Base-by-base conservation (phyloP, 2,888 invertebrate genomes). In the Cephus sareptanus region DNA sequence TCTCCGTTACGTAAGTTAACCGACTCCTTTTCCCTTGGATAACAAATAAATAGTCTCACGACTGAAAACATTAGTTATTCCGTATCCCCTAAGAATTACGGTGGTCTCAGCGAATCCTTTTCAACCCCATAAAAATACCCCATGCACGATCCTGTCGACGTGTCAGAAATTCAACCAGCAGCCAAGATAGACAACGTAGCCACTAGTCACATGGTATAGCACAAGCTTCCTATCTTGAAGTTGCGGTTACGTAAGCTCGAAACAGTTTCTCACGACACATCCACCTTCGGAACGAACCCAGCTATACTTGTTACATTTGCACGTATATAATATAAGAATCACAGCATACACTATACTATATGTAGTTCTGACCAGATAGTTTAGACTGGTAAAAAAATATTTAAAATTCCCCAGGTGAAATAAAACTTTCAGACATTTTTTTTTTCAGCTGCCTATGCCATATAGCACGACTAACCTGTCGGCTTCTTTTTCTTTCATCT, bases 401-500 rank as follows among this genome's bases (percentile, higher is more conserved):
- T 56, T 23, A 2, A 23, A 23, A 23, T 9, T 56, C 2, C 9
- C 23, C 9, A 56, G 23, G 9, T 23, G 9, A 23, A 56, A 1
- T 35, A 35, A 35, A 35, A 35, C 3, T 35, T 35, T 3, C 12
- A 12, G 3, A 35, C 35, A 31, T 11, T 56, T 56, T 9, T 23
- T 1, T 23, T 56, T 56, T 9, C 9, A 56, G 9, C 23, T 6
- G 23, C 9, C 23, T 23, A 0, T 56, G 23, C 56, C 23, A 23
- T 9, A 23, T 6, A 56, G 23, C 23, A 56, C 9, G 56, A 9
- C 56, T 23, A 2, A 12, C 56, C 6, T 9, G 23, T 56, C 23
- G 71, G 73, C 73, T 73, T 71, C 69, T 71, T 78, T 73, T 35
- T 76, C 75, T 75, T 75, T 75, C 68, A 30, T 77, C 79, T 76